Conservation (phyloP, 2,797 vertebrate species). For the Meda fulgida region DNA sequence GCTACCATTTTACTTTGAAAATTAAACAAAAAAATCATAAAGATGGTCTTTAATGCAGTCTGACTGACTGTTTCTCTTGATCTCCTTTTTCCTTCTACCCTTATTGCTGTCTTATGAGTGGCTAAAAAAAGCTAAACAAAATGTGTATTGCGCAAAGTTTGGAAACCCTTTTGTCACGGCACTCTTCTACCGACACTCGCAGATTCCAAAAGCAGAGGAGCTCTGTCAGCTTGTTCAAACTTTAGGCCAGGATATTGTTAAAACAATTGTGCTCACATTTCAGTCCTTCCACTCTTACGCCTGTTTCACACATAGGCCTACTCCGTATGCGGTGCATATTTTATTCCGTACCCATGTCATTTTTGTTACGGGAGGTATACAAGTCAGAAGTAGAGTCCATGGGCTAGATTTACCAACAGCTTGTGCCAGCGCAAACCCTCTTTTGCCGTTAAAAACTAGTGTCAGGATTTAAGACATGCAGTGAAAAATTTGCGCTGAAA, state of each 20-base stretch:
- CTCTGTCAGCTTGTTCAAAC: constrained; percentile 61
- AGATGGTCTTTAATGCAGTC: constrained; percentile 28
- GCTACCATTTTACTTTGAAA: background rate
- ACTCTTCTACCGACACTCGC: background rate
- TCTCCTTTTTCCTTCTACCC: constrained; percentile 61
- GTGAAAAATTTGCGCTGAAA: no score
- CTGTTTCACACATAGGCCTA: no score
- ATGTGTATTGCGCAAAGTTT: constrained; percentile 33
- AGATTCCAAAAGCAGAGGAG: constrained; percentile 42
- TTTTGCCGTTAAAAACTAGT: no score
- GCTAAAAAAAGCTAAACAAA: constrained; percentile 25
- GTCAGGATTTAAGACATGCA: no score
- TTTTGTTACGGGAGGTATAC: no score
- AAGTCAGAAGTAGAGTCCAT: no score
- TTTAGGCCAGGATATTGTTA: constrained; percentile 3
- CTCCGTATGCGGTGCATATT: no score
- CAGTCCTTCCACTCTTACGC: background rate
- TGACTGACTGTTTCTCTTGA: constrained; percentile 60
- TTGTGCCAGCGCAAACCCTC: no score
- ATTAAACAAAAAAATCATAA: background rate
- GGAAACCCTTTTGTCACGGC: background rate
- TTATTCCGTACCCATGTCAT: no score
- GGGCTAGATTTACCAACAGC: no score
- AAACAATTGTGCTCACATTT: constrained; percentile 11
- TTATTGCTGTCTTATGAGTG: constrained; percentile 36